Evolutionary conservation across 2,888 invertebrate species (phyloP), one percentile per base, ranked within the genome.

Genomic region (Halictus quadricinctus): DNA sequence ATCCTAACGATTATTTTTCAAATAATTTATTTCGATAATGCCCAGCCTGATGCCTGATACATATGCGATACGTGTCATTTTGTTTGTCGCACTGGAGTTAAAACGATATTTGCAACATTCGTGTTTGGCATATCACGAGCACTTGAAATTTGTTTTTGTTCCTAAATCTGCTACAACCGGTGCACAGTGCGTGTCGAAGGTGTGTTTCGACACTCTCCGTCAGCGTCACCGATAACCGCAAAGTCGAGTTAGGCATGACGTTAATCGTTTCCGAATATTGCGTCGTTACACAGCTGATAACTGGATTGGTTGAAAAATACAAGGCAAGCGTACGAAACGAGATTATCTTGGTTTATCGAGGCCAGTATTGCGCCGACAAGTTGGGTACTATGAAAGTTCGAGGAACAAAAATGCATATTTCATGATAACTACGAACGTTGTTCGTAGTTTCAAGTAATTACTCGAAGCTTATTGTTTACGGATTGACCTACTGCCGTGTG

Each of bases 321-420:
- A 43, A 36, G 50, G 21, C 64, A 29, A 77, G 13, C 41, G 43
- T 81, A 72, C 48, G 43, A 15, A 21, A 12, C n/a, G 29, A 29
- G 72, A 81, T 81, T 81, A 81, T 72, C 64, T 29, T 12, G 10
- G 25, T 60, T 81, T 72, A 72, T 72, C 72, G 43, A 48, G 43
- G n/a, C n/a, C 60, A 36, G n/a, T 13, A 43, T 77, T 77, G 13
- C 2, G 25, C 50, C 29, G 29, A 78, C 64, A 21, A 25, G 60
- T 43, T 73, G 72, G 46, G 7, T 64, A 43, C 29, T 36, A 64
- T 36, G 66, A 66, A 73, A 74, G 48, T 50, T 15, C 41, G 21
- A 66, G 12, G 41, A 76, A 46, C 36, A 43, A 64, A 46, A 66
- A 29, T 60, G 76, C 25, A 66, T 46, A 25, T 43, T 18, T 25